A percentile compares a stretch with the other conserved stretches of the same genome.
Conservation (phyloP, 2,113 vertebrate genomes). For the Tupaia tana region DNA sequence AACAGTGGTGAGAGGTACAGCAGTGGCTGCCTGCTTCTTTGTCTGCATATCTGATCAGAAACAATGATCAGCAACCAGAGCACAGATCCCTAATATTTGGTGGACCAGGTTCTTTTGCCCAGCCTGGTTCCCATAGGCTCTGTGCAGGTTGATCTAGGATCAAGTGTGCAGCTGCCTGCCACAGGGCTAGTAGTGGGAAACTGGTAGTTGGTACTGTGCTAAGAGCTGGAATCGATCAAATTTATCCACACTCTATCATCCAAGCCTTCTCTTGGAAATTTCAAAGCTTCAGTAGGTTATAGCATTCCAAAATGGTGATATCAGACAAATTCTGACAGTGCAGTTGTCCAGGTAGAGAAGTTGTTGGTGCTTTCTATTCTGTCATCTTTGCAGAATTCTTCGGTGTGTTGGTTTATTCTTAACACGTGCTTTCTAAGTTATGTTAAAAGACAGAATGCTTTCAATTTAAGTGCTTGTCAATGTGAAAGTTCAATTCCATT, state of each 20-base stretch:
- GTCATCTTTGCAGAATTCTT: neutral
- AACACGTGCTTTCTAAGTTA: conserved; percentile 25
- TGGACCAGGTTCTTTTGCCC: neutral
- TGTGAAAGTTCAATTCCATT: conserved; percentile 36
- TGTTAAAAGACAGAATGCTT: conserved; percentile 44
- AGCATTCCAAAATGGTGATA: neutral
- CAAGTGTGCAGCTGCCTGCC: conserved; percentile 3
- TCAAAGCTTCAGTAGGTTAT: neutral
- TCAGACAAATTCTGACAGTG: neutral
- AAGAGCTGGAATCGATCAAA: neutral
- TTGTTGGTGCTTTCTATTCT: neutral
- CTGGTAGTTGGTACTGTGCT: conserved; percentile 3
- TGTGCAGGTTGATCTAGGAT: neutral
- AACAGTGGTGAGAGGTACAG: no score
- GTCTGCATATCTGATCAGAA: neutral
- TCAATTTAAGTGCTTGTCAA: conserved; percentile 19
- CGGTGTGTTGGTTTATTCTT: neutral
- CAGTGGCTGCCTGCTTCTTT: neutral
- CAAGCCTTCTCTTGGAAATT: neutral
- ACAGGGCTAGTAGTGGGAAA: neutral
- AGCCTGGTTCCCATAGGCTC: neutral
- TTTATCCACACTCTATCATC: neutral
- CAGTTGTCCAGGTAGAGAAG: neutral
- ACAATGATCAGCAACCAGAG: neutral
- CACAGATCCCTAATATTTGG: neutral